Percentiles rank a stretch among this genome's conserved stretches.
These are phyloP conservation scores for Pelochelys cantorii DNA, from an alignment of 2,797 vertebrate genomes.

Conservation along the genomic window DNA sequence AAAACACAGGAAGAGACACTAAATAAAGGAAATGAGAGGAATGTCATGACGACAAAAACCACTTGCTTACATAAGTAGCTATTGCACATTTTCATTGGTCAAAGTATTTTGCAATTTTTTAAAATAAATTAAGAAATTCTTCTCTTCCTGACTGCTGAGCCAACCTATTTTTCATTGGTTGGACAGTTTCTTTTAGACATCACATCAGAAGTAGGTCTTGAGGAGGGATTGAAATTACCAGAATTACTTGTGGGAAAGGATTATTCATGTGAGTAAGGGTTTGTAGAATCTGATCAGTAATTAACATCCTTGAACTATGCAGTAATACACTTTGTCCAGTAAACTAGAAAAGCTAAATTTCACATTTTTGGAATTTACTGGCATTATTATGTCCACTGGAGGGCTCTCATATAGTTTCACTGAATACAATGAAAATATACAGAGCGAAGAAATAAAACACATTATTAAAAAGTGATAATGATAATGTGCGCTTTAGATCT, in stretches of 20 bases:
- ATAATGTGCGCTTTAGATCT: not conserved
- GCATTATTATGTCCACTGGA: not conserved
- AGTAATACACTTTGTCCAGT: not conserved
- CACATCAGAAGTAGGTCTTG: not conserved
- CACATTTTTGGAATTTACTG: not conserved
- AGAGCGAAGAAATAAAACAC: slow-evolving; percentile 15
- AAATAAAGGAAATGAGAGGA: not conserved
- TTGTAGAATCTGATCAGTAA: not conserved
- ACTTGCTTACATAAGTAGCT: not conserved
- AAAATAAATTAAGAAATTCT: not conserved
- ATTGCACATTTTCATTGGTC: not conserved
- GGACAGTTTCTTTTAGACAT: not conserved
- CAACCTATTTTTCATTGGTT: not conserved
- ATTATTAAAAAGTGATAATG: not conserved
- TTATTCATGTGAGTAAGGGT: not conserved
- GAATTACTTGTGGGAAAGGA: not conserved
- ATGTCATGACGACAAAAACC: not conserved
- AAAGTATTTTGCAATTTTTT: not conserved
- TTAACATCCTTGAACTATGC: not conserved
- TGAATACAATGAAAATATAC: not conserved
- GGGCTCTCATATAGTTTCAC: slow-evolving; percentile 5
- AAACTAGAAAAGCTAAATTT: not conserved
- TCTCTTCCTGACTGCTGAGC: not conserved
- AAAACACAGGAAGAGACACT: not conserved
- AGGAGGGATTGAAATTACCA: not conserved